Evolutionary conservation across 2,113 vertebrate genomes (phyloP).

Genomic region (Epinephelus fuscoguttatus): DNA sequence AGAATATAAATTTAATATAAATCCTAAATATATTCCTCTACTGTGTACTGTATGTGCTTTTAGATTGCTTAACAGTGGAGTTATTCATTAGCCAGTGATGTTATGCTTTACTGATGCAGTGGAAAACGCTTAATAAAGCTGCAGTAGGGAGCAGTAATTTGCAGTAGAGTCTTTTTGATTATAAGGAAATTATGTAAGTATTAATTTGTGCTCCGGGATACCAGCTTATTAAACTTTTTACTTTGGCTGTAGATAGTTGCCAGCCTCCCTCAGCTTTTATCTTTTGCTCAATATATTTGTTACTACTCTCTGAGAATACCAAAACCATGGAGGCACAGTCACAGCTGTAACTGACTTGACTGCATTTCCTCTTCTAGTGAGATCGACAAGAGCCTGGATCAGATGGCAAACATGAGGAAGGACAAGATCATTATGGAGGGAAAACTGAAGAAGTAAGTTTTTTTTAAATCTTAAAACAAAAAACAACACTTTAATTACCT

Average conservation of each 20-base stretch:
- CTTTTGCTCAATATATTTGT: slow-evolving; percentile 4
- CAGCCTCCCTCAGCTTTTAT: slow-evolving; percentile 27
- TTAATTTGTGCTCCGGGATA: slow-evolving; percentile 40
- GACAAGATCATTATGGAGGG: slow-evolving; percentile 99
- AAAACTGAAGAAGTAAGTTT: slow-evolving; percentile 96
- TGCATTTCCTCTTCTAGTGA: slow-evolving; percentile 87
- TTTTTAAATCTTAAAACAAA: not conserved
- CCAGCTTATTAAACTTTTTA: slow-evolving; percentile 38
- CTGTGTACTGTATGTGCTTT: not conserved
- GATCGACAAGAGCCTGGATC: slow-evolving; percentile 98
- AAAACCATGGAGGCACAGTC: not conserved
- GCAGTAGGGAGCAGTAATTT: slow-evolving; percentile 55
- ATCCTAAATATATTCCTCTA: not conserved
- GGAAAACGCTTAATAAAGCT: slow-evolving; percentile 53
- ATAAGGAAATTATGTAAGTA: slow-evolving; percentile 49
- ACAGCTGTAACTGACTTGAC: slow-evolving; percentile 19
- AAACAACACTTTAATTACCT: not conserved
- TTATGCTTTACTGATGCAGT: slow-evolving; percentile 60
- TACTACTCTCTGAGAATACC: slow-evolving; percentile 8
- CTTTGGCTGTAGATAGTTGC: slow-evolving; percentile 12
- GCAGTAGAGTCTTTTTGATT: slow-evolving; percentile 45
- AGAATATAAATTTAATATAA: not conserved
- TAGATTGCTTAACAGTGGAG: slow-evolving; percentile 26
- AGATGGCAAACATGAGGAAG: slow-evolving; percentile 98
- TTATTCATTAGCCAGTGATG: slow-evolving; percentile 40